Percentiles rank a stretch among this genome's conserved stretches.
phyloP scores from a whole-genome alignment of 2,797 vertebrate species.

The Eremophila alpestris region DNA sequence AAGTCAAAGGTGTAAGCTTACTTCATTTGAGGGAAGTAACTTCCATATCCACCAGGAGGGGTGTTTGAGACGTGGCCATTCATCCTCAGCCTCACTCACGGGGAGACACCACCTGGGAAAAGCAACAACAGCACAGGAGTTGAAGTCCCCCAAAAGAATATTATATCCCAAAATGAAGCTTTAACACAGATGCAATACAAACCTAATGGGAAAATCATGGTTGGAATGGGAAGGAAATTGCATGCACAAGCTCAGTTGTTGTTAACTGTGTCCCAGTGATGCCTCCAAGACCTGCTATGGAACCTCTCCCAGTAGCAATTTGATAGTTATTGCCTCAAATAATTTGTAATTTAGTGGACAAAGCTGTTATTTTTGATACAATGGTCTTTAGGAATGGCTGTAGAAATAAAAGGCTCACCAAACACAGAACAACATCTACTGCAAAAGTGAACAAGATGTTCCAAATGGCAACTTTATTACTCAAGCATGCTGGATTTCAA shows the following conservation, averaged over 20 bases:
- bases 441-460: background rate
- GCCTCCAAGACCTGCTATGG: background rate
- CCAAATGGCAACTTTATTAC: background rate
- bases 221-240: background rate
- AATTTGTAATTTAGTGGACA: background rate
- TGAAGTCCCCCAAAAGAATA: background rate
- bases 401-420: constrained; percentile 1
- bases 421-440: background rate
- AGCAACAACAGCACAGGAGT: background rate
- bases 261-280: background rate
- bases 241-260: background rate
- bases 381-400: constrained; percentile 1
- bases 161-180: background rate
- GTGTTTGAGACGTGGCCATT: constrained; percentile 78
- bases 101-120: background rate
- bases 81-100: constrained; percentile 54
- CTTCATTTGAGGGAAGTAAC: constrained; percentile 76
- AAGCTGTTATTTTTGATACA: constrained; percentile 1
- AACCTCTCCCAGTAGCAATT: background rate
- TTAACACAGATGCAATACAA: background rate
- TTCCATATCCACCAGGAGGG: constrained; percentile 67
- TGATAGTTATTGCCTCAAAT: background rate
- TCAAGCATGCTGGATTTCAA: background rate
- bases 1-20: constrained; percentile 55
- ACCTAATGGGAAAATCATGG: background rate